Conservation (phyloP, 2,797 vertebrate genomes). For the Phoxinus dragarum region DNA sequence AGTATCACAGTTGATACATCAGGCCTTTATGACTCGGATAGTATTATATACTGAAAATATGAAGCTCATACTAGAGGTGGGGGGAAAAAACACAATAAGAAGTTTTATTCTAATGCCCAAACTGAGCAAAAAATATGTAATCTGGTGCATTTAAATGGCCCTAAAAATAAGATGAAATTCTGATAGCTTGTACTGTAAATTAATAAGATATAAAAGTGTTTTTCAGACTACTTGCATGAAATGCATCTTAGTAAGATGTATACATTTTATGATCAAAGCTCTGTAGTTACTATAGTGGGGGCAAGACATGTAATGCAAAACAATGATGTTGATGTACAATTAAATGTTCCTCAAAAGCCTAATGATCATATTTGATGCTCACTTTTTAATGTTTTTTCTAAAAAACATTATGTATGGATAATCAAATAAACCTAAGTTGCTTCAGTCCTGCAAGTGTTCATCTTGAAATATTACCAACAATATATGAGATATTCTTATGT, state of each 20-base stretch:
- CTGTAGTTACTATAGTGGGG: neutral
- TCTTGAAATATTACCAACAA: no score
- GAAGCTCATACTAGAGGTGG: neutral
- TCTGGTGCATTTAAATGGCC: neutral
- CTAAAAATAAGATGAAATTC: neutral
- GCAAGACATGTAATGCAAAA: neutral
- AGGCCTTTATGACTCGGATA: neutral
- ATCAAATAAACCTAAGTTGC: neutral
- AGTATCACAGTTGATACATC: neutral
- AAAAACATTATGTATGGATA: neutral
- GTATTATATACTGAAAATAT: neutral
- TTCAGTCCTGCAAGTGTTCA: neutral
- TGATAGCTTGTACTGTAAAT: neutral
- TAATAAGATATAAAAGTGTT: neutral
- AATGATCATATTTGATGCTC: neutral
- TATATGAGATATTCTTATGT: neutral
- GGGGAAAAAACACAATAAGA: neutral
- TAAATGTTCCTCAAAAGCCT: neutral
- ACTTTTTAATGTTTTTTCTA: neutral
- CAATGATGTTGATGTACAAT: neutral
- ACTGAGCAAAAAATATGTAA: neutral
- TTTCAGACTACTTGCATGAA: neutral
- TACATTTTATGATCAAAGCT: neutral
- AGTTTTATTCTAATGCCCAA: neutral
- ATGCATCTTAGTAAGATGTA: neutral